Conservation (phyloP, 1,140 invertebrate species). For the Nylanderia fulva region DNA sequence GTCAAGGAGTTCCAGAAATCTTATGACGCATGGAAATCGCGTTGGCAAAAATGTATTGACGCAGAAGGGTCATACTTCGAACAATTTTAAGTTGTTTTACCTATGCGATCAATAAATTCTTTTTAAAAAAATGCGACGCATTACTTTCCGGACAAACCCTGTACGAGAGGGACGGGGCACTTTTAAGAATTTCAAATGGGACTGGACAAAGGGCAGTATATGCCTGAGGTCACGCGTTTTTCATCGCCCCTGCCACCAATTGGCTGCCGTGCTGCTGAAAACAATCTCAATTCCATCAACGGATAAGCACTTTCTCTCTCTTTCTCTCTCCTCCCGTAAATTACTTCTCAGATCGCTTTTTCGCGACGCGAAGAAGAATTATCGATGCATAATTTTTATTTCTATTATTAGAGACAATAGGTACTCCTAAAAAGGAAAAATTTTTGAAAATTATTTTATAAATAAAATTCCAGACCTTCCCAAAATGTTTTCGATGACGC, state of each 20-base stretch:
- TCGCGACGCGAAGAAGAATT: neutral
- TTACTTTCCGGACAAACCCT: too few relatives aligned
- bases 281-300: conserved; percentile 73
- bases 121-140: too few relatives aligned
- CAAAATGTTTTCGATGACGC: neutral
- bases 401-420: neutral
- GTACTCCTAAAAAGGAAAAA: too few relatives aligned
- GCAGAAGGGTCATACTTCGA: too few relatives aligned
- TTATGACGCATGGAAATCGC: too few relatives aligned
- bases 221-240: conserved; percentile 69
- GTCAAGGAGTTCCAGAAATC: too few relatives aligned
- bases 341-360: conserved; percentile 36
- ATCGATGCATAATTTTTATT: conserved; percentile 3
- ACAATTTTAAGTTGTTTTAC: too few relatives aligned
- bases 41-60: too few relatives aligned
- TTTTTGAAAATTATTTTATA: neutral
- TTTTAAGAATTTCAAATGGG: conserved; percentile 80
- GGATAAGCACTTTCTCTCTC: conserved; percentile 52
- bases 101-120: too few relatives aligned
- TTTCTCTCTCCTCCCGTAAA: neutral
- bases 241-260: conserved; percentile 65
- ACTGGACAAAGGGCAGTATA: conserved; percentile 80
- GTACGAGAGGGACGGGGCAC: conserved; percentile 65
- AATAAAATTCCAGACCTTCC: neutral
- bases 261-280: conserved; percentile 63